Base-by-base conservation (phyloP, 2,797 vertebrate species). In the Cyprinodon diabolis region DNA sequence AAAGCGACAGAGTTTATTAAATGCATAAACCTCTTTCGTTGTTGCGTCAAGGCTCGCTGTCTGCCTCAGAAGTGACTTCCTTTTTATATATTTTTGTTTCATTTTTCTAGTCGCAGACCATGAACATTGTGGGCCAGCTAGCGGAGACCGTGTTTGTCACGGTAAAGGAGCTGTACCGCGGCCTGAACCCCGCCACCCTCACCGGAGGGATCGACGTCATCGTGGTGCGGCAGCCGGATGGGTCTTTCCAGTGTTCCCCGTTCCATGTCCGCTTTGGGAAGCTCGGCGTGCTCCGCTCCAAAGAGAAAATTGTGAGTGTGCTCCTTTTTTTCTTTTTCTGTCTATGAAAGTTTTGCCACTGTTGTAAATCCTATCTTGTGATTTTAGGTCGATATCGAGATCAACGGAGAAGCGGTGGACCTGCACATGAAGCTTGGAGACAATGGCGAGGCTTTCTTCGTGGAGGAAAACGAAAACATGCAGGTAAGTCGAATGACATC, bases 261-360 rank as follows among this genome's bases (percentile, higher is more conserved):
- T 99, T 99, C 57, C 98, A 99, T 0, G 96, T 99, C 68, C 97
- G 97, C 68, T 99, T 99, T 0, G 98, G 98, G 77, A 99, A 99
- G 88, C 95, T 99, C 65, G 97, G 97, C 0, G 97, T 99, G 80
- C 95, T 99, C 88, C 94, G 89, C 68, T 98, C 98, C 11, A 96
- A 91, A 73, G 97, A 99, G 94, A 98, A 98, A 92, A 95, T 98
- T 93, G 98, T 99, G 23, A 95, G 97, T 78, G 14, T 25, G 43
- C 5, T 13, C 12, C 21, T 52, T 0, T 57, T 68, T 67, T 4
- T 51, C 1, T 1, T 30, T 1, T 6, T 23, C 45, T 70, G 13
- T 48, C 15, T 13, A 7, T 68, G 6, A n/a, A 35, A 21, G 9
- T 25, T 58, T 19, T 15, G 40, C 68, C 23, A 1, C 8, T 69